phyloP scores from a whole-genome alignment of 2,888 invertebrate genomes.

The Eupithecia exiguata region DNA sequence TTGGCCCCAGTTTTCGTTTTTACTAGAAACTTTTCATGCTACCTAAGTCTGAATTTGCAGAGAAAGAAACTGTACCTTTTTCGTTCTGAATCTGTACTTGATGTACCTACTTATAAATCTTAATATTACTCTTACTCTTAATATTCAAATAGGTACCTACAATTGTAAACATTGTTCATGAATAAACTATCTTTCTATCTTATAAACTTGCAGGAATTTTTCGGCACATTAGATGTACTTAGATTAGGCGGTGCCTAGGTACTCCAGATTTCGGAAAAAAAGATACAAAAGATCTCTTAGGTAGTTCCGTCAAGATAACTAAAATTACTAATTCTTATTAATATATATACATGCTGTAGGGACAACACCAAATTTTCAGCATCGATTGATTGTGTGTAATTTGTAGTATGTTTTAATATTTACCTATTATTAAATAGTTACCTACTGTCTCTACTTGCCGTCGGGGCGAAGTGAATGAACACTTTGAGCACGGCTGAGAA shows the following conservation, averaged over 20 bases:
- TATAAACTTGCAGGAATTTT: neutral
- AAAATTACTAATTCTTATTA: neutral
- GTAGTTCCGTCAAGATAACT: neutral
- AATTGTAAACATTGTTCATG: no score
- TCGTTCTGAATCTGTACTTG: neutral
- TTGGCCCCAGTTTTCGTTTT: neutral
- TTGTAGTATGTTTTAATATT: no score
- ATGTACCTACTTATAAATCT: no score
- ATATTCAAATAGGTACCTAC: no score
- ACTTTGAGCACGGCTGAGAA: constrained; percentile 1
- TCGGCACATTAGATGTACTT: neutral
- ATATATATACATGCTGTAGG: neutral
- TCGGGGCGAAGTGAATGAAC: neutral
- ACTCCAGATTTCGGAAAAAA: neutral
- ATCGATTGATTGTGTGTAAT: neutral
- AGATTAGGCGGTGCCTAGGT: neutral
- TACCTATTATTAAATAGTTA: neutral
- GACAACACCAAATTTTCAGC: neutral
- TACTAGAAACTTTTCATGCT: neutral
- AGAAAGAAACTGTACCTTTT: neutral
- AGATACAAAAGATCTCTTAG: neutral
- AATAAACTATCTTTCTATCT: no score
- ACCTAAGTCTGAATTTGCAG: neutral
- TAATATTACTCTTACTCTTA: no score
- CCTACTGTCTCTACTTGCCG: neutral